Evolutionary conservation across 2,113 vertebrate species (phyloP).

Genomic region (Pollimyrus isidori): DNA sequence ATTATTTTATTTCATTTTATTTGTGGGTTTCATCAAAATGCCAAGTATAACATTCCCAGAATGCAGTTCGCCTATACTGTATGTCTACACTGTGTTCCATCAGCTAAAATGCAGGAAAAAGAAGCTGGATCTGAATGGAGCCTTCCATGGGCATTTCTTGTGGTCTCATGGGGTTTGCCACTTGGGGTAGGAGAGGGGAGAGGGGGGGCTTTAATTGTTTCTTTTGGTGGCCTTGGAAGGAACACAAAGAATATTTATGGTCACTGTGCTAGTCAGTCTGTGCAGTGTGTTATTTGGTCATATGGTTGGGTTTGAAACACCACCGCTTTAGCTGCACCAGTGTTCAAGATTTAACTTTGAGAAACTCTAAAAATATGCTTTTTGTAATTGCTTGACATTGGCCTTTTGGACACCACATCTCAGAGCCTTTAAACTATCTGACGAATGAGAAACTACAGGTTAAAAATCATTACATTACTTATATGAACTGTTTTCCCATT

Average conservation of each 20-base stretch:
- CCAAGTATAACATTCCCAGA: constrained; percentile 41
- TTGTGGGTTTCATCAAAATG: constrained; percentile 29
- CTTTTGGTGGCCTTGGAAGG: constrained; percentile 41
- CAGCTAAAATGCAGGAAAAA: constrained; percentile 30
- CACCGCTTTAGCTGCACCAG: constrained; percentile 29
- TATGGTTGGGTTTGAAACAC: constrained; percentile 38
- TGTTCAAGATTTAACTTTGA: constrained; percentile 32
- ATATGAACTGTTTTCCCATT: neutral
- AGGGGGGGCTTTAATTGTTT: constrained; percentile 42
- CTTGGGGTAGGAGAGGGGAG: neutral
- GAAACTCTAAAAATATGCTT: constrained; percentile 45
- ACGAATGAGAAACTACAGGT: neutral
- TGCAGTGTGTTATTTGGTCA: constrained; percentile 42
- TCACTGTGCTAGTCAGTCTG: constrained; percentile 29
- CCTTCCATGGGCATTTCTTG: neutral
- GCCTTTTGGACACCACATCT: constrained; percentile 34
- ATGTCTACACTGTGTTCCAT: constrained; percentile 34
- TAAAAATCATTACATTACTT: neutral
- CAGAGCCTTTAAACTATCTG: constrained; percentile 23
- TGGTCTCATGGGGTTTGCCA: constrained; percentile 14
- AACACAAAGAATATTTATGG: constrained; percentile 34
- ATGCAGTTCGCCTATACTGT: constrained; percentile 5
- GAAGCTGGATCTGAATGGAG: constrained; percentile 14
- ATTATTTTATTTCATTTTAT: constrained; percentile 1
- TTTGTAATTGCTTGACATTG: constrained; percentile 25